Evolutionary conservation across 2,113 vertebrate genomes (phyloP).

Genomic region (Brachirus orientalis): DNA sequence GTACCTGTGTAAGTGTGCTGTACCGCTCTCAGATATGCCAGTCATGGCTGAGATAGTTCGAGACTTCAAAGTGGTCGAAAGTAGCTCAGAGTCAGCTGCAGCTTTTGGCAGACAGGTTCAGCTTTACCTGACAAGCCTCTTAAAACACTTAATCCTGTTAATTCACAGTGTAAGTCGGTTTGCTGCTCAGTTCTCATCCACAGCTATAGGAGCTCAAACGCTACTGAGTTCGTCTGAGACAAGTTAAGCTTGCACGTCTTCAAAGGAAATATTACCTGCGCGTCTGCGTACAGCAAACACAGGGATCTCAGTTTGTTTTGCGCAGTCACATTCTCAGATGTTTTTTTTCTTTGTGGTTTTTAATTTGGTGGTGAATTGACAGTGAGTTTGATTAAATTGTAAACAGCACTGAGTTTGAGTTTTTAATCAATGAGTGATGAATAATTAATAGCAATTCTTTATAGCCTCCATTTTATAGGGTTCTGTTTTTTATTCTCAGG

Average conservation of each 20-base stretch:
- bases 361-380: conserved; percentile 1
- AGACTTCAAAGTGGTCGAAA: conserved; percentile 75
- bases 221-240: conserved; percentile 66
- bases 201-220: conserved; percentile 66
- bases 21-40: conserved; percentile 60
- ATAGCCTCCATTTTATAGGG: not conserved
- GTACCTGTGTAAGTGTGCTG: conserved; percentile 36
- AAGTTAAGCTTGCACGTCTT: conserved; percentile 63
- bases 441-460: no score
- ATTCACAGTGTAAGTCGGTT: conserved; percentile 80
- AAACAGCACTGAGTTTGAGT: conserved; percentile 22
- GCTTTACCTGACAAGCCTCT: conserved; percentile 80
- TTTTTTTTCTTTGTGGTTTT: conserved; percentile 23
- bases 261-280: conserved; percentile 44
- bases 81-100: conserved; percentile 67
- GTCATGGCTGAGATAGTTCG: conserved; percentile 62
- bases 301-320: conserved; percentile 16
- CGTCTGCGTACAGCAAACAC: conserved; percentile 16
- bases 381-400: no score
- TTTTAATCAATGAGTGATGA: not conserved
- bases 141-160: conserved; percentile 79
- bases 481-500: not conserved
- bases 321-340: conserved; percentile 6
- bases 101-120: conserved; percentile 69
- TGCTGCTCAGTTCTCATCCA: conserved; percentile 67